These are phyloP conservation scores for Parasteatoda tepidariorum DNA, from an alignment of 1,140 invertebrate genomes.

Conservation along the genomic window DNA sequence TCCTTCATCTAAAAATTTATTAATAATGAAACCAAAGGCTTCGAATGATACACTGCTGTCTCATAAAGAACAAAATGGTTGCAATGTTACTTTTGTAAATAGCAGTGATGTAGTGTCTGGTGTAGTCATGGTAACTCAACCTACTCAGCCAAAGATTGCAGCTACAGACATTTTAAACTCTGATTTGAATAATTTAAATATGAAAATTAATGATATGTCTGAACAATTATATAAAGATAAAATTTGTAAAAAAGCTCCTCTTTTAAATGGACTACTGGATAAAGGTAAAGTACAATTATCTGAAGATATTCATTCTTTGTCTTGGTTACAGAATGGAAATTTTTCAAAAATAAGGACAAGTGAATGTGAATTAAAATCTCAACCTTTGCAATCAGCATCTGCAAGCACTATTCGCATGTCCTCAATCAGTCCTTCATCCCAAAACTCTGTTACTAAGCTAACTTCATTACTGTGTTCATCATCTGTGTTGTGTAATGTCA, in stretches of 20 bases:
- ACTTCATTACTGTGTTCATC: neutral
- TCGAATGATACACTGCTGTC: slow-evolving; percentile 36
- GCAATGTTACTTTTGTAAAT: slow-evolving; percentile 43
- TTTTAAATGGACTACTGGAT: slow-evolving; percentile 64
- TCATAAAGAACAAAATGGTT: slow-evolving; percentile 52
- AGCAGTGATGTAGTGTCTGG: slow-evolving; percentile 12
- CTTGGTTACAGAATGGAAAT: slow-evolving; percentile 42
- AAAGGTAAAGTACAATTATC: slow-evolving; percentile 62
- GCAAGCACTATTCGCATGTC: slow-evolving; percentile 4
- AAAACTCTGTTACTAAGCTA: neutral
- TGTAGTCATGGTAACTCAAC: neutral
- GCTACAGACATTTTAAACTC: slow-evolving; percentile 56
- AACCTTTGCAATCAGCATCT: slow-evolving; percentile 52
- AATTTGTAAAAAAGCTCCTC: slow-evolving; percentile 61
- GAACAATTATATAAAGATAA: slow-evolving; percentile 31
- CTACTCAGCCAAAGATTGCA: slow-evolving; percentile 25
- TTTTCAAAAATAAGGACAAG: slow-evolving; percentile 1
- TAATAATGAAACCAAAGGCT: slow-evolving; percentile 30
- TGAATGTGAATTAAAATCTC: slow-evolving; percentile 37
- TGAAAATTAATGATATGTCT: slow-evolving; percentile 2
- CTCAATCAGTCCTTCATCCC: neutral
- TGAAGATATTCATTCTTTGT: neutral
- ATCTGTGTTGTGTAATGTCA: neutral
- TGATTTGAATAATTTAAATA: slow-evolving; percentile 40
- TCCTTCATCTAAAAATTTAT: slow-evolving; percentile 10